A percentile compares a stretch with the other conserved stretches of the same genome.
phyloP scores from a whole-genome alignment of 2,888 invertebrate genomes.

The Caenorhabditis sp. region DNA sequence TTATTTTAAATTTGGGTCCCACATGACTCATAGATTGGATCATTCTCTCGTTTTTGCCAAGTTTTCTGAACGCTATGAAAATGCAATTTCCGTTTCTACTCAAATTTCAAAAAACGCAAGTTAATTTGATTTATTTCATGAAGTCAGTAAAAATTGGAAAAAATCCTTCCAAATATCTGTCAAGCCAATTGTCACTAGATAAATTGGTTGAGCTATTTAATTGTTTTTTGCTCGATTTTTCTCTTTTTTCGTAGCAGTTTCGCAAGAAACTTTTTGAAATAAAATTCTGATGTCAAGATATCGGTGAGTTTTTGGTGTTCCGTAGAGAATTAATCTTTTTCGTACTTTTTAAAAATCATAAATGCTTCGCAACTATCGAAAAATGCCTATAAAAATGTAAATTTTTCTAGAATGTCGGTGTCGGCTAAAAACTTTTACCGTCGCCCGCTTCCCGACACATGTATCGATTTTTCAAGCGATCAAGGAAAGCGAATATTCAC shows the following conservation, averaged over 20 bases:
- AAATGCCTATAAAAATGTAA: neutral
- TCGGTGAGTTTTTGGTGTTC: neutral
- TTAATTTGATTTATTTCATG: neutral
- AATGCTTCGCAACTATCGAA: too few species aligned
- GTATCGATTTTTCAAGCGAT: slow-evolving; percentile 71
- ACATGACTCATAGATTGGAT: too few species aligned
- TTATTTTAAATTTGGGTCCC: too few species aligned
- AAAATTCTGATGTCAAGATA: neutral
- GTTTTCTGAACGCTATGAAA: too few species aligned
- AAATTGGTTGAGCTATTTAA: neutral
- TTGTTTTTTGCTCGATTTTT: neutral
- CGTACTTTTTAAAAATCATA: slow-evolving; percentile 11
- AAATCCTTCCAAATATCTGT: neutral
- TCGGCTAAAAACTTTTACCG: slow-evolving; percentile 70
- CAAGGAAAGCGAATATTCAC: slow-evolving; percentile 71
- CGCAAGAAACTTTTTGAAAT: neutral
- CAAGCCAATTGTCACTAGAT: neutral
- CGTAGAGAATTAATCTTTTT: neutral
- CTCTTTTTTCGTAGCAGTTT: neutral
- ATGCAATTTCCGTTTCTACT: too few species aligned
- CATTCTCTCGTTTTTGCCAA: too few species aligned
- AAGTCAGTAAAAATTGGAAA: neutral
- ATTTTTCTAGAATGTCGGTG: slow-evolving; percentile 47
- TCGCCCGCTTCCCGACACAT: slow-evolving; percentile 69
- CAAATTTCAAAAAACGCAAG: too few species aligned